phyloP scores from a whole-genome alignment of 2,888 invertebrate genomes.

The Agriopis aurantiaria region DNA sequence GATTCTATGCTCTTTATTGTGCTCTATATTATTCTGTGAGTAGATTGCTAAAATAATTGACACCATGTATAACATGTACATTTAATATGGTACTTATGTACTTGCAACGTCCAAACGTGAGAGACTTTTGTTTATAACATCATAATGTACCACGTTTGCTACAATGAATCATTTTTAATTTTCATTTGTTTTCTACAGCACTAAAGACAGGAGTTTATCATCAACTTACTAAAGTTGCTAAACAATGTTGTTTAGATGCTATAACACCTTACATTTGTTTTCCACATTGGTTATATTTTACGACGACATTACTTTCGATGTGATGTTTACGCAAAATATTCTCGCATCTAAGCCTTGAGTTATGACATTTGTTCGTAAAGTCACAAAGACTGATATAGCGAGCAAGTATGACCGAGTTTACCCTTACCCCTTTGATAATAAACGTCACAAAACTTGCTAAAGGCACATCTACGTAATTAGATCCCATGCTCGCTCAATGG shows the following conservation, averaged over 20 bases:
- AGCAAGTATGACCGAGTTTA: slow-evolving; percentile 20
- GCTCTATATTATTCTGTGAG: no score
- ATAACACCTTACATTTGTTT: not conserved
- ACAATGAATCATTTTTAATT: no score
- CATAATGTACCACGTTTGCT: no score
- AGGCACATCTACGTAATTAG: slow-evolving; percentile 27
- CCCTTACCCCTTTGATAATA: slow-evolving; percentile 25
- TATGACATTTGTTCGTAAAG: slow-evolving; percentile 31
- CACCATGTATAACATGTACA: no score
- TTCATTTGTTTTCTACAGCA: not conserved
- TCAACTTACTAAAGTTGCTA: not conserved
- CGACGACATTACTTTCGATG: slow-evolving; percentile 14
- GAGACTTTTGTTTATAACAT: no score
- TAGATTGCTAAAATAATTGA: no score
- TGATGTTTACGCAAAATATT: slow-evolving; percentile 34
- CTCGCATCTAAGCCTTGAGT: slow-evolving; percentile 24
- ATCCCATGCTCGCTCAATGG: slow-evolving; percentile 19
- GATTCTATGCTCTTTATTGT: no score
- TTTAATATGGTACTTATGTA: no score
- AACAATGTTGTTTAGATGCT: not conserved
- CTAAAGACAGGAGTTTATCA: not conserved
- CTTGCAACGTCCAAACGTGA: no score
- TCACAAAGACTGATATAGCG: slow-evolving; percentile 13
- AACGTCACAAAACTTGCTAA: slow-evolving; percentile 24
- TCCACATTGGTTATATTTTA: slow-evolving; percentile 18